Evolutionary conservation across 2,113 vertebrate species (phyloP).

Genomic region (Coreoperca whiteheadi): DNA sequence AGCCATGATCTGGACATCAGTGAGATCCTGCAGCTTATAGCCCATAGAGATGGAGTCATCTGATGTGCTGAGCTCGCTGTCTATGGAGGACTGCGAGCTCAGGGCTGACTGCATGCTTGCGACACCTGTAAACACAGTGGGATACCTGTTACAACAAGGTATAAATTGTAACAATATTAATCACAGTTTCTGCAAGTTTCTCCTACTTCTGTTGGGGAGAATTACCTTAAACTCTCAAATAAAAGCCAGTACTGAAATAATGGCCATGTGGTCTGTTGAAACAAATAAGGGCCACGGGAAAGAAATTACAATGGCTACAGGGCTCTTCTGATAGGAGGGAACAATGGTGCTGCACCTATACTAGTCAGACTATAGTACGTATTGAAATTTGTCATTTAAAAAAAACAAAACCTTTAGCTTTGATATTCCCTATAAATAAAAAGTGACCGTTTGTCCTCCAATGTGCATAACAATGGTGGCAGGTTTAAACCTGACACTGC

Average conservation of each 20-base stretch:
- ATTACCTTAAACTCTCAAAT: background rate
- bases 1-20: constrained; percentile 95
- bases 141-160: constrained; percentile 21
- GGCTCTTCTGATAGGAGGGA: background rate
- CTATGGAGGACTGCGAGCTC: constrained; percentile 94
- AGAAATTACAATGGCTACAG: background rate
- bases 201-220: background rate
- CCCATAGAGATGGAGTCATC: constrained; percentile 97
- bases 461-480: background rate
- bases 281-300: background rate
- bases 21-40: constrained; percentile 94
- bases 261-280: background rate
- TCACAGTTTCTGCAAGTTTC: background rate
- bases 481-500: background rate
- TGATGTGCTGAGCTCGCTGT: constrained; percentile 92
- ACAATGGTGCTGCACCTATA: background rate
- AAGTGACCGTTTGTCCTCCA: background rate
- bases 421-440: background rate
- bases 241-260: background rate
- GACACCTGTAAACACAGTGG: constrained; percentile 79
- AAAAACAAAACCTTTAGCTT: background rate
- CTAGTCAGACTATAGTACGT: background rate
- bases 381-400: background rate
- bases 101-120: constrained; percentile 86
- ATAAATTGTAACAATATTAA: background rate